Evolutionary conservation across 2,797 vertebrate species (phyloP).

Genomic region (Delichon dasypus): DNA sequence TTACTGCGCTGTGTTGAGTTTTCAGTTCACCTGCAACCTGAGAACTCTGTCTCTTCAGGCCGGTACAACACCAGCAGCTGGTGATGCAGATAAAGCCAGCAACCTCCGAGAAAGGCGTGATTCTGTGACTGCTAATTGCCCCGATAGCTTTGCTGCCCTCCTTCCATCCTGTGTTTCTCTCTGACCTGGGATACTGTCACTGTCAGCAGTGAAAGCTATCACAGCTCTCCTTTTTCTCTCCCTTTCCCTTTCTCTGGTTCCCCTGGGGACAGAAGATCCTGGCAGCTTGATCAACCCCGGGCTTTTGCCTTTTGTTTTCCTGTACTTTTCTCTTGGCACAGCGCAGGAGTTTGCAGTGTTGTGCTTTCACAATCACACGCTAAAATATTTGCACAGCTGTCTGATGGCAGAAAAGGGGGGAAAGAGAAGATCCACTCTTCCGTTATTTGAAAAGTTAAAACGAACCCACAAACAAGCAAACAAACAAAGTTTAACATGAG

Average conservation of each 20-base stretch:
- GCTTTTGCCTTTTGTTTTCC: slow-evolving; percentile 65
- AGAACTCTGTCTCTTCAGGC: neutral
- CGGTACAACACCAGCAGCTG: neutral
- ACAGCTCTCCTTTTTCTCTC: neutral
- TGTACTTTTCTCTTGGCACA: slow-evolving; percentile 60
- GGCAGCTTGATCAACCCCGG: slow-evolving; percentile 37
- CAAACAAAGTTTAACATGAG: neutral
- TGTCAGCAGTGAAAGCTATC: neutral
- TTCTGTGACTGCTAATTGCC: neutral
- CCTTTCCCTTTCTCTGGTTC: neutral
- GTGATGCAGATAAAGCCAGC: neutral
- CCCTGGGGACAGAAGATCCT: slow-evolving; percentile 35
- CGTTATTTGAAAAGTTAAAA: neutral
- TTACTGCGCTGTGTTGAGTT: neutral
- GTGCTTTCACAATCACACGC: slow-evolving; percentile 59
- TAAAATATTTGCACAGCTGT: slow-evolving; percentile 73
- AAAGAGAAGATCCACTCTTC: neutral
- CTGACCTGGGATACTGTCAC: neutral
- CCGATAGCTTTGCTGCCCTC: neutral
- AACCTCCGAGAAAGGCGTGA: neutral
- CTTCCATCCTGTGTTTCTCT: neutral
- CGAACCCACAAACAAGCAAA: neutral
- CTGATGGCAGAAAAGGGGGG: neutral
- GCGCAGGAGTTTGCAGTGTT: slow-evolving; percentile 54
- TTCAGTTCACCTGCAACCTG: slow-evolving; percentile 10